Conservation (phyloP, 2,888 invertebrate genomes). For the Luperina testacea region DNA sequence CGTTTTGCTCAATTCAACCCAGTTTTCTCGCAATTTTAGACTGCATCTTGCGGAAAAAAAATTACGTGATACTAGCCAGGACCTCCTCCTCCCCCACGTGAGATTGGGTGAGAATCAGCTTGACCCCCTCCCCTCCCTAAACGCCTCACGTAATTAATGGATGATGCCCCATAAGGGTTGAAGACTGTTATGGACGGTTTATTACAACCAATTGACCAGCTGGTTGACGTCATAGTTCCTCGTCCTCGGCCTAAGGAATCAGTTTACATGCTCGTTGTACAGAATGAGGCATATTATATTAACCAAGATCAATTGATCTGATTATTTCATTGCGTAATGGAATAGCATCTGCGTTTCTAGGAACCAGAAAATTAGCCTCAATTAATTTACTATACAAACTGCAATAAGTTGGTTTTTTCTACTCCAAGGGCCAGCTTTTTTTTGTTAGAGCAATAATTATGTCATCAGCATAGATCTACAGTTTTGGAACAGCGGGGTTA, state of each 20-base stretch:
- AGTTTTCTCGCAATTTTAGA: too few species aligned
- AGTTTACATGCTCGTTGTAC: slow-evolving; percentile 45
- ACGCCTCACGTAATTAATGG: too few species aligned
- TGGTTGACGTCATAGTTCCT: slow-evolving; percentile 51
- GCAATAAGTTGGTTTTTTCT: not conserved
- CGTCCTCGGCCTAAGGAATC: slow-evolving; percentile 59
- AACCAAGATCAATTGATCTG: slow-evolving; percentile 52
- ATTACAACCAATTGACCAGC: slow-evolving; percentile 47
- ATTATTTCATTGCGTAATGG: slow-evolving; percentile 25
- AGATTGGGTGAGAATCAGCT: too few species aligned
- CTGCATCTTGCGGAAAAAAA: too few species aligned
- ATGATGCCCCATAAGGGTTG: too few species aligned
- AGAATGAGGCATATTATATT: slow-evolving; percentile 40
- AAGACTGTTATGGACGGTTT: slow-evolving; percentile 17
- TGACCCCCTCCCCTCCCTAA: too few species aligned
- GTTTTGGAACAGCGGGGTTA: not conserved
- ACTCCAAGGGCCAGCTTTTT: not conserved
- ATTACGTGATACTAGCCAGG: too few species aligned
- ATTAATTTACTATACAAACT: not conserved
- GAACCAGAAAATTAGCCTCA: not conserved
- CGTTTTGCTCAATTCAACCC: too few species aligned
- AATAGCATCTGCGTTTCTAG: slow-evolving; percentile 22
- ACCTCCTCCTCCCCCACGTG: too few species aligned
- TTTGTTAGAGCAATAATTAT: slow-evolving; percentile 2
- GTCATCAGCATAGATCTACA: not conserved